Evolutionary conservation across 2,888 invertebrate species (phyloP).

Genomic region (Calliphora vomitoria): DNA sequence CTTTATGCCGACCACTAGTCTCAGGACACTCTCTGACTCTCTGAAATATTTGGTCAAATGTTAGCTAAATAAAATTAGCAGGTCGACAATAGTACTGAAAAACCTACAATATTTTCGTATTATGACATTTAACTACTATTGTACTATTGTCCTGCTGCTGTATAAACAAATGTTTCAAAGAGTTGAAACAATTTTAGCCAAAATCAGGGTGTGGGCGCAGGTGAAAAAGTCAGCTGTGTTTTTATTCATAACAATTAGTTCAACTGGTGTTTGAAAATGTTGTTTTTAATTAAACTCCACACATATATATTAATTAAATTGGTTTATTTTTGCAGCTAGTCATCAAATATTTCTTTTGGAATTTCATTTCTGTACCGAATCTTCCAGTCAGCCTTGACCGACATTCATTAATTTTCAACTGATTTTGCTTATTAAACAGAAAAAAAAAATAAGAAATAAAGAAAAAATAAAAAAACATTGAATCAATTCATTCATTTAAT

Average conservation of each 20-base stretch:
- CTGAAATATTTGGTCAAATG: no score
- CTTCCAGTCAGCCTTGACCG: slow-evolving; percentile 49
- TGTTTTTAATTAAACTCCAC: slow-evolving; percentile 40
- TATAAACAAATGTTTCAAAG: no score
- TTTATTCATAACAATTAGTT: background rate
- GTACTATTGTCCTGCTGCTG: no score
- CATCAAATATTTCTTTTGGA: slow-evolving; percentile 16
- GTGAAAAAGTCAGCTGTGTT: no score
- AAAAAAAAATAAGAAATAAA: slow-evolving; percentile 6
- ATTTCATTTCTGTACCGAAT: slow-evolving; percentile 34
- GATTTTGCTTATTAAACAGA: slow-evolving; percentile 36
- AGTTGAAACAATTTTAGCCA: no score
- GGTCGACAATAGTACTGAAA: no score
- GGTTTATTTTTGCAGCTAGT: slow-evolving; percentile 34
- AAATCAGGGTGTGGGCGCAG: no score
- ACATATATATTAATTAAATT: slow-evolving; percentile 38
- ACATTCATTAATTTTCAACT: slow-evolving; percentile 41
- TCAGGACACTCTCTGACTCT: no score
- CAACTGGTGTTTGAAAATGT: slow-evolving; percentile 35
- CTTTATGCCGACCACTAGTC: no score
- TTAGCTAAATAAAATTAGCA: no score
- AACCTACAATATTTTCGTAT: no score
- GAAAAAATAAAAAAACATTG: background rate
- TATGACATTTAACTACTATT: no score
- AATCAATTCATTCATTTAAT: slow-evolving; percentile 44